These are phyloP conservation scores for Cryptosula pallasiana DNA, from an alignment of 2,888 invertebrate genomes.

Conservation along the genomic window DNA sequence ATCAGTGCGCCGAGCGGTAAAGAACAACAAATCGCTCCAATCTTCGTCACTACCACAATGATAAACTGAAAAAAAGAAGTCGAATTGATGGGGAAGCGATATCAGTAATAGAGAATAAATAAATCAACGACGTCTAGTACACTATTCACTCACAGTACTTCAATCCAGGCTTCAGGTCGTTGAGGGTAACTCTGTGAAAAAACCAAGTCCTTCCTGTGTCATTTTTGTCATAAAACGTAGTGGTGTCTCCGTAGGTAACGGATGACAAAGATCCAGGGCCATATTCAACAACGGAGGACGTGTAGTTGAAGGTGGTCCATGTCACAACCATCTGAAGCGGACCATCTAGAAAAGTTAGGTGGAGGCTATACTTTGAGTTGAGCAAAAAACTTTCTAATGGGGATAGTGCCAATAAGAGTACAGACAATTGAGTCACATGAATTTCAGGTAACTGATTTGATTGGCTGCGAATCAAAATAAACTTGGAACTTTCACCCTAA, in stretches of 20 bases:
- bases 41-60: constrained; percentile 58
- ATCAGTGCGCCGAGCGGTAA: constrained; percentile 66
- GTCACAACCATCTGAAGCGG: constrained; percentile 38
- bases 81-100: too few relatives aligned
- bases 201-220: constrained; percentile 34
- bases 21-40: constrained; percentile 76
- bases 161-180: constrained; percentile 35
- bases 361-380: too few relatives aligned
- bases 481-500: too few relatives aligned
- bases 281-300: constrained; percentile 34
- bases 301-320: constrained; percentile 41
- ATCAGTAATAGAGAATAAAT: too few relatives aligned
- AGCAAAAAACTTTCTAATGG: too few relatives aligned
- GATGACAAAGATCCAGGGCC: constrained; percentile 27
- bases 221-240: constrained; percentile 43
- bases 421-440: too few relatives aligned
- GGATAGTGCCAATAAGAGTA: too few relatives aligned
- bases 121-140: too few relatives aligned
- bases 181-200: constrained; percentile 42
- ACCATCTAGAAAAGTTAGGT: background rate
- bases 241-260: constrained; percentile 32
- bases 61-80: constrained; percentile 39
- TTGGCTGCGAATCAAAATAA: too few relatives aligned
- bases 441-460: too few relatives aligned
- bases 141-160: constrained; percentile 38